These are phyloP conservation scores for Dendrocincla fuliginosa DNA, from an alignment of 2,797 vertebrate genomes.

Conservation along the genomic window DNA sequence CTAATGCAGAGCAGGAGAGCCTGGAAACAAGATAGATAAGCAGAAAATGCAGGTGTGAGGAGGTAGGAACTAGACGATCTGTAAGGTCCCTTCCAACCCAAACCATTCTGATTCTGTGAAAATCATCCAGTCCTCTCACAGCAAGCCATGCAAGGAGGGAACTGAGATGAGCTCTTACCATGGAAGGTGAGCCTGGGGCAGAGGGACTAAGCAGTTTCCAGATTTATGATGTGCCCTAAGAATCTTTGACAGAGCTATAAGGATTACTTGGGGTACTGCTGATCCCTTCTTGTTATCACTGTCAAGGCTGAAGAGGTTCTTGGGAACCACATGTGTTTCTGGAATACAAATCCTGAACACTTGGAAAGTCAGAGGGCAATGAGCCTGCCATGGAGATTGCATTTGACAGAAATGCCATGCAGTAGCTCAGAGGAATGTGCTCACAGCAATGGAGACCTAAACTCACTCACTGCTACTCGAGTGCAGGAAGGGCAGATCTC, in stretches of 20 bases:
- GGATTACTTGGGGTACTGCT: neutral
- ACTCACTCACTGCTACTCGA: neutral
- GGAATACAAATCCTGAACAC: neutral
- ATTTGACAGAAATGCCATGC: neutral
- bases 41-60: neutral
- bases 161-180: neutral
- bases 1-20: neutral
- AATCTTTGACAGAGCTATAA: neutral
- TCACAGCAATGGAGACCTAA: neutral
- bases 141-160: rapidly evolving
- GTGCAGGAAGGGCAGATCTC: neutral
- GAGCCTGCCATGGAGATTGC: neutral
- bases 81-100: neutral
- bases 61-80: neutral
- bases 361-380: neutral
- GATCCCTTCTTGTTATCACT: neutral
- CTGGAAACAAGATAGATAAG: neutral
- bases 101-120: neutral
- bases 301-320: neutral
- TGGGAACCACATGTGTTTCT: neutral
- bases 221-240: neutral
- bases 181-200: neutral
- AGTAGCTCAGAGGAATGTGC: neutral
- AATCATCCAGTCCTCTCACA: neutral
- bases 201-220: neutral